Percentiles rank a stretch among this genome's conserved stretches.
Evolutionary conservation across 2,113 vertebrate genomes (phyloP).

Genomic region (Cephalopholis sonnerati): DNA sequence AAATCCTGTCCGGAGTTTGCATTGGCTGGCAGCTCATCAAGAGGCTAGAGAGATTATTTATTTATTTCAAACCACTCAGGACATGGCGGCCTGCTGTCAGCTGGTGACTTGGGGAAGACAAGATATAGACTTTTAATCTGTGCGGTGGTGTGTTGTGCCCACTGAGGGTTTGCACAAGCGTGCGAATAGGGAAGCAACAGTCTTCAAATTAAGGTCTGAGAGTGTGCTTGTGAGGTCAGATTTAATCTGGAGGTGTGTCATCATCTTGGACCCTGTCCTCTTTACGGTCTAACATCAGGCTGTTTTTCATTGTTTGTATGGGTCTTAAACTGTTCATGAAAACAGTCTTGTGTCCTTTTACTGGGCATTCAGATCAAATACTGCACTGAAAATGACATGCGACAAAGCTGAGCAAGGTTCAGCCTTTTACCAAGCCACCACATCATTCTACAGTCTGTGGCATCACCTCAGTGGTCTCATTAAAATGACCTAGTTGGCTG

Average conservation of each 20-base stretch:
- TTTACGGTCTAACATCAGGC: neutral
- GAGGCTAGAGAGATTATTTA: conserved; percentile 62
- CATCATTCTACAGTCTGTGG: neutral
- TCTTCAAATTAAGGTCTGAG: neutral
- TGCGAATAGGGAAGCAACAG: neutral
- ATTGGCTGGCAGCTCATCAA: conserved; percentile 63
- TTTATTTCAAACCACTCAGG: conserved; percentile 56
- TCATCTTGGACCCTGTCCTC: neutral
- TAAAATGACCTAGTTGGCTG: neutral
- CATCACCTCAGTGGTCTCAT: neutral
- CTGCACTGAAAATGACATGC: neutral
- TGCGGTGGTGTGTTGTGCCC: neutral
- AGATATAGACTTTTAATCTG: conserved; percentile 47
- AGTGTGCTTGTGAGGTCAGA: neutral
- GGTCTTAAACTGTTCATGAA: neutral
- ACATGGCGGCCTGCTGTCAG: conserved; percentile 59
- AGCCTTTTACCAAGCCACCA: too few relatives aligned
- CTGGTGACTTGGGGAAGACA: conserved; percentile 43
- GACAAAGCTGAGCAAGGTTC: neutral
- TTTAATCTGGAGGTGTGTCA: neutral
- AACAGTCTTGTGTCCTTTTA: neutral
- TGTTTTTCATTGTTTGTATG: neutral
- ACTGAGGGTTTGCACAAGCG: neutral
- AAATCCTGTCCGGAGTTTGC: conserved; percentile 62
- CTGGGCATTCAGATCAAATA: neutral